Conservation (phyloP, 2,797 vertebrate species). For the Melopsittacus undulatus region DNA sequence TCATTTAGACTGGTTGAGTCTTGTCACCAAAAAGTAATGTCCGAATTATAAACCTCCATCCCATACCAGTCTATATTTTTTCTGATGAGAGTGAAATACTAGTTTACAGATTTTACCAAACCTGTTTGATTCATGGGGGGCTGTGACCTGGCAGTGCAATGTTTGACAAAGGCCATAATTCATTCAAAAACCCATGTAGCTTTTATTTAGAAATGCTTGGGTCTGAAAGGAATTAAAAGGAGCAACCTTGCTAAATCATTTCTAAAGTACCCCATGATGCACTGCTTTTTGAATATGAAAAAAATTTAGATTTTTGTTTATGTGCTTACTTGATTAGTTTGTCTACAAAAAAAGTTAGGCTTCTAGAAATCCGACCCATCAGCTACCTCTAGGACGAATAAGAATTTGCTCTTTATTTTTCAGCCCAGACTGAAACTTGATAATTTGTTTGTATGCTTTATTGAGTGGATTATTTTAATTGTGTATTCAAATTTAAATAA, state of each 20-base stretch:
- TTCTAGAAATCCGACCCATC: neutral
- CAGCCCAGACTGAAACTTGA: neutral
- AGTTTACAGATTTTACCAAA: conserved; percentile 60
- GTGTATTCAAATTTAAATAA: neutral
- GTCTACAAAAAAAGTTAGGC: neutral
- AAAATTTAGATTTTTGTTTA: neutral
- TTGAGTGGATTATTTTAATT: neutral
- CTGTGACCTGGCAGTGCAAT: conserved; percentile 42
- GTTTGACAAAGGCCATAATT: conserved; percentile 65
- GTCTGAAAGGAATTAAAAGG: conserved; percentile 38
- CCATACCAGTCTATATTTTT: neutral
- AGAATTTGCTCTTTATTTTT: neutral
- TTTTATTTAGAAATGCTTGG: conserved; percentile 59
- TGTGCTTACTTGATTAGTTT: neutral
- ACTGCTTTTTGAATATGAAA: neutral
- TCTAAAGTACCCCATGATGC: neutral
- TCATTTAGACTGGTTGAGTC: conserved; percentile 55
- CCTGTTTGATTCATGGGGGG: conserved; percentile 33
- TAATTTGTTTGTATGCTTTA: neutral
- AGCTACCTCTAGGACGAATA: neutral
- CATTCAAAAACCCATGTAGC: neutral
- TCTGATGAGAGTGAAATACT: conserved; percentile 22
- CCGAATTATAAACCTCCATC: conserved; percentile 57
- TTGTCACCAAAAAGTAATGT: conserved; percentile 59
- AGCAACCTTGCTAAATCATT: conserved; percentile 13